Conservation (phyloP, 23 tunicate species). For the Clavelina lepadiformis region DNA sequence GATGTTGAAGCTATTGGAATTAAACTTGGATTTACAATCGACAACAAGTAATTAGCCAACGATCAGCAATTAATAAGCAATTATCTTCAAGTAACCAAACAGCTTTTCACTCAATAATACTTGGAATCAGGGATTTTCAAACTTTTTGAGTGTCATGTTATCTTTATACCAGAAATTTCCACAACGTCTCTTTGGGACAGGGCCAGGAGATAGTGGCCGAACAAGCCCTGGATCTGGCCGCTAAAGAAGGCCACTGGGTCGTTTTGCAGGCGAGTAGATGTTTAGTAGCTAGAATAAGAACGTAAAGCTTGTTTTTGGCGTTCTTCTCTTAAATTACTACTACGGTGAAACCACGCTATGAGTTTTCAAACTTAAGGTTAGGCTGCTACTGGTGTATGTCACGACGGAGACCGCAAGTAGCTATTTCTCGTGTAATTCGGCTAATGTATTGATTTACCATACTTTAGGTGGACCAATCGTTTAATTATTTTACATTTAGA, state of each 20-base stretch:
- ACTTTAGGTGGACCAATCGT: too few species aligned
- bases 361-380: too few species aligned
- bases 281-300: neutral
- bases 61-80: too few species aligned
- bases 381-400: too few species aligned
- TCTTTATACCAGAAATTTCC: constrained; percentile 71
- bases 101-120: neutral
- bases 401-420: too few species aligned
- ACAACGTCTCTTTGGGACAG: constrained; percentile 98
- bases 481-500: too few species aligned
- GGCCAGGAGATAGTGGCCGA: constrained; percentile 99
- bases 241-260: constrained; percentile 98
- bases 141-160: neutral
- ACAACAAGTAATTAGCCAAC: constrained; percentile 56
- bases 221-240: constrained; percentile 93
- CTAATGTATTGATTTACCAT: too few species aligned
- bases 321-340: too few species aligned
- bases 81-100: neutral
- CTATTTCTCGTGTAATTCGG: too few species aligned
- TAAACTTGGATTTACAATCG: constrained; percentile 96
- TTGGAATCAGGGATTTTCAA: neutral
- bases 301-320: too few species aligned
- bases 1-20: constrained; percentile 98
- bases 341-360: too few species aligned
- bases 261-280: constrained; percentile 57